Conservation (phyloP, 2,888 invertebrate genomes). For the Cylloceria caligata region DNA sequence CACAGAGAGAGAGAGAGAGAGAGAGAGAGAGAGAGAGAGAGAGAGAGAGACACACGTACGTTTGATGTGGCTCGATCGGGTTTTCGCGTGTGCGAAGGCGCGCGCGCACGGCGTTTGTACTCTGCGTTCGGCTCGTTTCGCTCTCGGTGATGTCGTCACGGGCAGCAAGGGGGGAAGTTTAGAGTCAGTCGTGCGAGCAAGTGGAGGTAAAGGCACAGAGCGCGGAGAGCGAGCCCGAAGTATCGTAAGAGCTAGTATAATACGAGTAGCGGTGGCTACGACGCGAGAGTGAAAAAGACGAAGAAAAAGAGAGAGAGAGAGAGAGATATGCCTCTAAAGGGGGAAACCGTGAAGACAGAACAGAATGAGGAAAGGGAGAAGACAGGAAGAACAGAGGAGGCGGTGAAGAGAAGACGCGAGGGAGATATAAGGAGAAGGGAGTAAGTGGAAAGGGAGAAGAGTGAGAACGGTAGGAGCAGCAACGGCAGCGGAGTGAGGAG, state of each 20-base stretch:
- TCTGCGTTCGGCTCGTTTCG: constrained; percentile 64
- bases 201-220: constrained; percentile 53
- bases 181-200: constrained; percentile 36
- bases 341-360: constrained; percentile 63
- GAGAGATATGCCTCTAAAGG: constrained; percentile 61
- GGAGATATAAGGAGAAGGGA: constrained; percentile 56
- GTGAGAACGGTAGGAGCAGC: constrained; percentile 38
- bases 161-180: constrained; percentile 36
- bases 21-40: no score
- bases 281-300: constrained; percentile 5
- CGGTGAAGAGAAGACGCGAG: constrained; percentile 48
- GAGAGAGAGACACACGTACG: constrained; percentile 7
- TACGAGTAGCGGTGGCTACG: constrained; percentile 27
- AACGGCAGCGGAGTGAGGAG: constrained; percentile 59
- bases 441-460: constrained; percentile 22
- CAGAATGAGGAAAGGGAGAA: constrained; percentile 51
- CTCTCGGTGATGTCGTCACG: constrained; percentile 68
- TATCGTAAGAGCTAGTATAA: constrained; percentile 44
- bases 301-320: constrained; percentile 22
- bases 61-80: constrained; percentile 23
- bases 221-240: constrained; percentile 35
- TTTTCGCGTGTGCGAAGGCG: constrained; percentile 40
- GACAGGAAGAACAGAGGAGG: constrained; percentile 37
- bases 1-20: no score
- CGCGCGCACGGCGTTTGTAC: constrained; percentile 41